Base-by-base conservation (phyloP, 2,888 invertebrate genomes). In the Meiosimyza decipiens region DNA sequence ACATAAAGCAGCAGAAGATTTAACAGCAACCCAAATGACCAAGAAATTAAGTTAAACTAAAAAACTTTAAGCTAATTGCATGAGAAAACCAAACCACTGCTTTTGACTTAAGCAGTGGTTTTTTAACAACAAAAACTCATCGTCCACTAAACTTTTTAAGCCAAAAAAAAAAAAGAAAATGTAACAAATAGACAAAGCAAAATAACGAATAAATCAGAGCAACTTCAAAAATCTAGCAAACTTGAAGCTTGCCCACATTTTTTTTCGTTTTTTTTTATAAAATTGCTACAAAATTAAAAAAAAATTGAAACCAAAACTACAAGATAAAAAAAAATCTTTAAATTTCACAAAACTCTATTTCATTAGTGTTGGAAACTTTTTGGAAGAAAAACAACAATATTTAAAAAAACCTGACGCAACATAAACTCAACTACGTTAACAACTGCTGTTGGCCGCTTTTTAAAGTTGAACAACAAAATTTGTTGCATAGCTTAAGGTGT, bases 361-460 rank as follows among this genome's bases (percentile, higher is more conserved):
- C 55, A 55, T 18, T 55, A 55, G 57, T 57, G 13, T 28, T 57
- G 11, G 13, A 2, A 57, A 9, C 40, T 22, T 22, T 22, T 22
- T 22, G 2, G 22, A 22, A 2, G 22, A 40, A 40, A 40, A 9
- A 40, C 40, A 40, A 16, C 9, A 57, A 28, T 11, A 57, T 3
- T 18, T 9, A 11, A 57, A 22, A 4, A 18, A 28, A 57, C 0
- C 40, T 40, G 9, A 9, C 40, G 40, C 49, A 51, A 49, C 63
- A 16, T 52, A 65, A 65, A 65, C 22, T 65, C 49, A 13, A 33
- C 63, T 50, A 50, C 64, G 52, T 52, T 22, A 51, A 28, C 64
- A 65, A 50, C 64, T 65, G 64, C 64, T 65, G 64, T 64, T 63
- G 11, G 7, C 15, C 49, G 15, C 47, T 50, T 65, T 51, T 13